Evolutionary conservation across 2,797 vertebrate species (phyloP), one percentile per base, ranked within the genome.

Genomic region (Acipenser ruthenus): DNA sequence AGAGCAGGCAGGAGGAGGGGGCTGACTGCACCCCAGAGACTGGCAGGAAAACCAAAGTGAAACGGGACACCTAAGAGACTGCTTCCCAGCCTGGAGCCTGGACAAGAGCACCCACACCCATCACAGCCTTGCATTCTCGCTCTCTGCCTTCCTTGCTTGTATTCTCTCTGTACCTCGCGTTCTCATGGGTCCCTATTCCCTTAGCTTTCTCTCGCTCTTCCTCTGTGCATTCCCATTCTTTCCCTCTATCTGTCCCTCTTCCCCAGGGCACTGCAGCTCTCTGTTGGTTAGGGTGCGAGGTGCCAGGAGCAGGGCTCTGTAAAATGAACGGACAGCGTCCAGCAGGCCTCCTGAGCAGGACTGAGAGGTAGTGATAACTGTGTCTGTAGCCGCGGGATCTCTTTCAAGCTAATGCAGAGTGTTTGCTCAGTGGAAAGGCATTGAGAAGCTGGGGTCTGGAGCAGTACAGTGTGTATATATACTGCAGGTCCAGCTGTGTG

Each of bases 281-380:
- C 15, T 18, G 15, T 18, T 18, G 15, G 15, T 18, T 18, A 18
- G 15, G 1, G 1, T 18, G 15, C 15, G 15, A 18, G 15, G 15
- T 18, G 15, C 15, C 15, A 18, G 15, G 15, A 18, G 15, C 15
- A 18, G 15, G 15, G 15, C 15, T 18, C 15, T 18, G 15, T 18
- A 50, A 48, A 59, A 15, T 62, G 55, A 49, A 64, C 55, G 10
- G 65, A 4, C n/a, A 13, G 56, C 48, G 37, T 51, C 37, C 51
- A 49, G 50, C 64, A 48, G 47, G 7, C 60, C 65, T 71, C 89
- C 70, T 90, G 88, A 5, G 87, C 82, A 1, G 85, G 84, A 0
- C 15, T 18, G 15, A 18, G 15, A 18, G 15, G 15, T 18, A 1
- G 15, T 18, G 15, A 18, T 18, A 18, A 18, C 15, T 18, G 15